These are phyloP conservation scores for Tetranychus truncatus DNA, from an alignment of 2,888 invertebrate genomes.

Conservation along the genomic window DNA sequence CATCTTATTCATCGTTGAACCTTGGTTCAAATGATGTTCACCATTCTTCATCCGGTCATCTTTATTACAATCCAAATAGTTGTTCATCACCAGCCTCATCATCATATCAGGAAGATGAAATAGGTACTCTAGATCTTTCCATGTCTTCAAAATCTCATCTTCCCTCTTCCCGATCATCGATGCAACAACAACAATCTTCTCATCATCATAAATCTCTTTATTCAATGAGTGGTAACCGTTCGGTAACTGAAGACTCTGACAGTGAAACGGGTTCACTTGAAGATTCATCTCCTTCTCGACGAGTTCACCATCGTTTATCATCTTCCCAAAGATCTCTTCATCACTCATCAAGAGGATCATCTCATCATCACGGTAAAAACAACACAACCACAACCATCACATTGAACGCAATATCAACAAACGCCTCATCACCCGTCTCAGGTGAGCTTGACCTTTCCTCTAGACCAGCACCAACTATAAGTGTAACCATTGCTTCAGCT, in stretches of 20 bases:
- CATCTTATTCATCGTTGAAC: background rate
- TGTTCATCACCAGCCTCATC: conserved; percentile 25
- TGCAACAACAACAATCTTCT: background rate
- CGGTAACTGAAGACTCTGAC: conserved; percentile 20
- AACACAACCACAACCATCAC: conserved; percentile 5
- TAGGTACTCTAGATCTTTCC: conserved; percentile 47
- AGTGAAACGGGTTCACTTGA: conserved; percentile 7
- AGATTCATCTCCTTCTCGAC: background rate
- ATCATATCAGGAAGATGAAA: conserved; percentile 25
- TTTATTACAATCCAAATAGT: conserved; percentile 23
- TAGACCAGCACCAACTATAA: background rate
- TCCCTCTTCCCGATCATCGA: conserved; percentile 14
- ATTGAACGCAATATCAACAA: background rate
- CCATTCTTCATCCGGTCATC: conserved; percentile 12
- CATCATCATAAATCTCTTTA: conserved; percentile 36
- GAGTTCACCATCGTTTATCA: conserved; percentile 3
- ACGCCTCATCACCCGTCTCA: conserved; percentile 8
- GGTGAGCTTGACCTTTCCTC: conserved; percentile 17
- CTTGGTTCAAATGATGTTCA: conserved; percentile 10
- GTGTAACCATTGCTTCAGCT: no score
- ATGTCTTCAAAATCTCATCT: conserved; percentile 33
- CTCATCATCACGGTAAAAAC: background rate
- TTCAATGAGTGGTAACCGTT: conserved; percentile 32
- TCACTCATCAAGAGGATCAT: conserved; percentile 13
- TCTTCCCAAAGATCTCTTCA: conserved; percentile 9